Conservation (phyloP, 2,797 vertebrate genomes). For the Peromyscus nudipes region DNA sequence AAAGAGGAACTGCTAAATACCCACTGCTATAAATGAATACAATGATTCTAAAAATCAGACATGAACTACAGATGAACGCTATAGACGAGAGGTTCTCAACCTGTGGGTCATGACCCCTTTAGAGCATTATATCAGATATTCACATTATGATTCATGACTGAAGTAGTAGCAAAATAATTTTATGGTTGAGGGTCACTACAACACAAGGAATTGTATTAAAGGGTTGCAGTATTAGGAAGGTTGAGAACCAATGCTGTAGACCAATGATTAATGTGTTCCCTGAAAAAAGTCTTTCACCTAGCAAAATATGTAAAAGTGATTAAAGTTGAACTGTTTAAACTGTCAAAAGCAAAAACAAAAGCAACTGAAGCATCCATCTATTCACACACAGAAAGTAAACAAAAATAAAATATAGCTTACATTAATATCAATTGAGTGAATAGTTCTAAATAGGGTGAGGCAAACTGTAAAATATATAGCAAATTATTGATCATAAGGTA, state of each 20-base stretch:
- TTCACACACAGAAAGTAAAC: neutral
- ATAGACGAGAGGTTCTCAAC: neutral
- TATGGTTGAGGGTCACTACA: neutral
- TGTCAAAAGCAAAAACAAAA: neutral
- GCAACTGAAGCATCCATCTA: neutral
- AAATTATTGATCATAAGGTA: neutral
- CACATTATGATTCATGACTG: neutral
- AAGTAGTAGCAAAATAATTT: neutral
- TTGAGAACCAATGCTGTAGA: neutral
- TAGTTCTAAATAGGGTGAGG: neutral
- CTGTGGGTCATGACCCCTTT: neutral
- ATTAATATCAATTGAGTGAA: neutral
- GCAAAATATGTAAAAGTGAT: neutral
- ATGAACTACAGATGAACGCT: neutral
- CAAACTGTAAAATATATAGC: neutral
- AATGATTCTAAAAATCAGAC: neutral
- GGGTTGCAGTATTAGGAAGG: neutral
- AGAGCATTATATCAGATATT: neutral
- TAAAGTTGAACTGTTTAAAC: neutral
- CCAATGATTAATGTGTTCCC: neutral
- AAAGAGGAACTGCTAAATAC: neutral
- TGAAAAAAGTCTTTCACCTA: neutral
- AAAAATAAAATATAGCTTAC: neutral
- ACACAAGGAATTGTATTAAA: neutral
- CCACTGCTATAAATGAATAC: neutral